A percentile compares a stretch with the other conserved stretches of the same genome.
phyloP scores from a whole-genome alignment of 2,113 vertebrate genomes.

The Macheiramphus alcinus region DNA sequence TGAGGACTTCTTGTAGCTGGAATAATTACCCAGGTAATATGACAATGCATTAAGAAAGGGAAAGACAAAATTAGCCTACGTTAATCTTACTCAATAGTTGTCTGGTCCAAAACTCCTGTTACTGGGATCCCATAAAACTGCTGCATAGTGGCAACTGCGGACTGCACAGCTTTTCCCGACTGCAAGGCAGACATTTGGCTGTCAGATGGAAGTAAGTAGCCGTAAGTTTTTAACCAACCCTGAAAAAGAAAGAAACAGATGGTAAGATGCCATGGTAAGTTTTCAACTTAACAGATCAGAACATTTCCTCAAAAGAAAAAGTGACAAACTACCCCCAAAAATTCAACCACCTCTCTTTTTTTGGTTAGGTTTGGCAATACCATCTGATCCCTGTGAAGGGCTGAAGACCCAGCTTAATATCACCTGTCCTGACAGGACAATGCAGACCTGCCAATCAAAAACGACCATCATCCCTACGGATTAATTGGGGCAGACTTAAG shows the following conservation, averaged over 20 bases:
- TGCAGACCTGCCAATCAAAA: background rate
- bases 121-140: constrained; percentile 88
- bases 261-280: background rate
- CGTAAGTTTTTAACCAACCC: constrained; percentile 89
- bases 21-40: background rate
- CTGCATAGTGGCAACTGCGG: constrained; percentile 87
- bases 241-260: constrained; percentile 65
- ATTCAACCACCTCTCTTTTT: background rate
- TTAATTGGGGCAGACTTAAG: background rate
- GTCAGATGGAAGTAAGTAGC: constrained; percentile 86
- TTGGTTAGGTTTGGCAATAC: background rate
- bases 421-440: background rate
- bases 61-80: background rate
- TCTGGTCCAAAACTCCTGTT: constrained; percentile 85
- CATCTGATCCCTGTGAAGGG: background rate
- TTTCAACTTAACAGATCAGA: background rate
- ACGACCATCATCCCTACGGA: background rate
- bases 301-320: background rate
- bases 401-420: background rate
- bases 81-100: constrained; percentile 83
- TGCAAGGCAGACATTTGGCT: constrained; percentile 80
- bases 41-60: background rate
- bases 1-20: background rate
- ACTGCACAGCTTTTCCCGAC: constrained; percentile 85
- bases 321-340: background rate